Base-by-base conservation (phyloP, 2,888 invertebrate genomes). In the Leptinotarsa peninsularis region DNA sequence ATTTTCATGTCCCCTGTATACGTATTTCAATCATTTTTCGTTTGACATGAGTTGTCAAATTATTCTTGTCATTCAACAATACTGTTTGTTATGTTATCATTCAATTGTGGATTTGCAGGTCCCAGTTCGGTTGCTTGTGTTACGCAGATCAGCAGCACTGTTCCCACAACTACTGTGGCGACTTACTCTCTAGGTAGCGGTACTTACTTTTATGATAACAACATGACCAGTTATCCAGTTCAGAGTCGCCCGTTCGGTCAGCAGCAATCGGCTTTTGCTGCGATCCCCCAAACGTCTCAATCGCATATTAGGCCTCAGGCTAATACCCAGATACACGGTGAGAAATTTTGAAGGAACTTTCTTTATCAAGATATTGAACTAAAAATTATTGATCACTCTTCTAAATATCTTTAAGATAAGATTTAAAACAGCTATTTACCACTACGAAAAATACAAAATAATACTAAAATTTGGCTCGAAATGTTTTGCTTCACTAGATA, bases 141-240 rank as follows among this genome's bases (percentile, higher is more conserved):
- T 66, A 80, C 81, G 18, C 85, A 84, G 80, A 81, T 85, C 67
- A 82, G 82, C 76, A 82, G 82, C 21, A 81, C 81, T 63, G 80
- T 84, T 43, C 82, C 85, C 66, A 83, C 86, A 13, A 84, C 87
- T 67, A 84, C 85, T 7, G 86, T 85, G 5, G 81, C 87, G 5
- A 84, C 88, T 4, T 88, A 88, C 80, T 85, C 87, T 5, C 78
- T 88, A 67, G 83, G 86, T 4, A 83, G 84, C 73, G 85, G 86
- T 75, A 82, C 88, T 43, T 88, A 87, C 76, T 88, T 87, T 80
- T 88, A 88, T 76, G 88, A 88, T 76, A 79, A 76, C 49, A 82
- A 86, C n/a, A 78, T 85, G 4, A 84, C 84, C 49, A 84, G 83
- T 74, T 88, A 86, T 80, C 82, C 86, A 1, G 85, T 86, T 13